These are phyloP conservation scores for Spicauda simplicius DNA, from an alignment of 2,888 invertebrate genomes.

Conservation along the genomic window DNA sequence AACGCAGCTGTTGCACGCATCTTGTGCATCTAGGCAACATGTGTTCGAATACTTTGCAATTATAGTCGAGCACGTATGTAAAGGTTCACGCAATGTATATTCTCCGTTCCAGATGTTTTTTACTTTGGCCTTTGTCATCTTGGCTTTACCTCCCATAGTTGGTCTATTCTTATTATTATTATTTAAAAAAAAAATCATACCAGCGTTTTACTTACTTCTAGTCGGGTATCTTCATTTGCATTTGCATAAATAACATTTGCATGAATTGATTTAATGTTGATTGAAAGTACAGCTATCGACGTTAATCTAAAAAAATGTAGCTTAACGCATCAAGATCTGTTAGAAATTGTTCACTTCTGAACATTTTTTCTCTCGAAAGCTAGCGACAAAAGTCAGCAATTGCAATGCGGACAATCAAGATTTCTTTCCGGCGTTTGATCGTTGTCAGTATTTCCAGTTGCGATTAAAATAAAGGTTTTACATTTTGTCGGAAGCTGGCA, in stretches of 20 bases:
- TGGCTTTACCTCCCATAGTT: too few relatives aligned
- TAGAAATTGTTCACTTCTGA: constrained; percentile 32
- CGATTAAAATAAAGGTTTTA: constrained; percentile 36
- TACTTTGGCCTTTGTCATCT: too few relatives aligned
- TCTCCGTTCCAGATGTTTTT: neutral
- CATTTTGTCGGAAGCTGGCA: constrained; percentile 12
- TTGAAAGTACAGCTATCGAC: neutral
- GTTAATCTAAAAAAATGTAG: constrained; percentile 17
- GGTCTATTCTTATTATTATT: too few relatives aligned
- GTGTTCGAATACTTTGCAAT: constrained; percentile 12
- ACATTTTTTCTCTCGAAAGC: constrained; percentile 32
- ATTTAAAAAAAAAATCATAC: too few relatives aligned
- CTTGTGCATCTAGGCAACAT: constrained; percentile 25
- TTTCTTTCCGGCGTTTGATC: constrained; percentile 43
- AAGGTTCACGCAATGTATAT: neutral
- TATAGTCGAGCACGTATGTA: neutral
- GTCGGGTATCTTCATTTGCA: too few relatives aligned
- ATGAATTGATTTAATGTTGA: neutral
- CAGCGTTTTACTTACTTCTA: too few relatives aligned
- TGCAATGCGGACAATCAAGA: constrained; percentile 42
- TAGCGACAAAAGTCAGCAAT: constrained; percentile 41
- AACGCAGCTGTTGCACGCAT: constrained; percentile 62
- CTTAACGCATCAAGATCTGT: constrained; percentile 30
- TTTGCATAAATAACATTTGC: too few relatives aligned
- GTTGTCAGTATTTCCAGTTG: constrained; percentile 37